Evolutionary conservation across 1,140 invertebrate genomes (phyloP).

Genomic region (Nylanderia fulva): DNA sequence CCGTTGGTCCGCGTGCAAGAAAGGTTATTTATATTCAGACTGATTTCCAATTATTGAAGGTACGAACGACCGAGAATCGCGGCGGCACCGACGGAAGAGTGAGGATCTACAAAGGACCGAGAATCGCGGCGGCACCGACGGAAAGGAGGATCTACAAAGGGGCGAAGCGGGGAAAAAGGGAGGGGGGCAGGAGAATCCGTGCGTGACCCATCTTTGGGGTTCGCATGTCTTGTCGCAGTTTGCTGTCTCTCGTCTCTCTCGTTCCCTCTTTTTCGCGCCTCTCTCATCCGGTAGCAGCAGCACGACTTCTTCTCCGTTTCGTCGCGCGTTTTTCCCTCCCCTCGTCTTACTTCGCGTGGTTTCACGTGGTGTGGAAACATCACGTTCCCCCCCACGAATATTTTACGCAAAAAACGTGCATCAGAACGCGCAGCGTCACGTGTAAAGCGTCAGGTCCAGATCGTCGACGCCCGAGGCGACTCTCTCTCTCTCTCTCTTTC

Average conservation of each 20-base stretch:
- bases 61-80: constrained; percentile 56
- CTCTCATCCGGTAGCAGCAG: constrained; percentile 68
- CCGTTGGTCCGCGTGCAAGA: constrained; percentile 19
- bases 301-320: constrained; percentile 57
- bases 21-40: constrained; percentile 75
- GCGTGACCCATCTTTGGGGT: constrained; percentile 82
- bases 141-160: constrained; percentile 36
- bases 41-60: constrained; percentile 74
- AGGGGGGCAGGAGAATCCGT: constrained; percentile 51
- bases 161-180: neutral
- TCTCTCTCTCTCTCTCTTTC: no score
- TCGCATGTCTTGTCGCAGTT: constrained; percentile 84
- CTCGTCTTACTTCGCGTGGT: constrained; percentile 12
- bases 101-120: constrained; percentile 21
- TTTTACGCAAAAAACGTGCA: constrained; percentile 54
- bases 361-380: constrained; percentile 30
- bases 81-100: constrained; percentile 46
- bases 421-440: constrained; percentile 40
- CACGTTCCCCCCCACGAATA: constrained; percentile 72
- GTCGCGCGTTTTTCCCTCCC: constrained; percentile 43
- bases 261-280: constrained; percentile 68
- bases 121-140: constrained; percentile 50
- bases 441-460: constrained; percentile 53
- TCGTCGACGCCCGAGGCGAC: constrained; percentile 24
- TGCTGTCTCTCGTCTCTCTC: constrained; percentile 64